A percentile compares a stretch with the other conserved stretches of the same genome.
Conservation (phyloP, 1,140 invertebrate species). For the Drosophila melanica region DNA sequence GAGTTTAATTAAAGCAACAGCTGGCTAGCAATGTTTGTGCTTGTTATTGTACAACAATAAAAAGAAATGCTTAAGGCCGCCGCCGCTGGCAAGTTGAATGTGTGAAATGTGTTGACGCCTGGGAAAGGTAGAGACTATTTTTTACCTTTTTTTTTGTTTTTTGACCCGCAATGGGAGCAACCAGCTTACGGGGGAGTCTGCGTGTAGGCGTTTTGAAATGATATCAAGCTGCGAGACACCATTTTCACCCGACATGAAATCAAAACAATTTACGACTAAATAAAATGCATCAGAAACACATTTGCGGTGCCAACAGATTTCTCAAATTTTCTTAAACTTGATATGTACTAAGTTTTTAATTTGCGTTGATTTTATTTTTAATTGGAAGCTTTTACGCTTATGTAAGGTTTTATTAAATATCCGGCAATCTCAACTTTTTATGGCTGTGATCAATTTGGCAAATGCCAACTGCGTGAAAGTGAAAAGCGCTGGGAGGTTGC, state of each 20-base stretch:
- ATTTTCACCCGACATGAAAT: constrained; percentile 20
- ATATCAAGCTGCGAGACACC: constrained; percentile 30
- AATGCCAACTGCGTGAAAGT: constrained; percentile 29
- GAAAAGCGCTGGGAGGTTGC: constrained; percentile 9
- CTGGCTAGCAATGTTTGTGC: constrained; percentile 43
- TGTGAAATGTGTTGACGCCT: constrained; percentile 71
- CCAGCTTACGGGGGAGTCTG: constrained; percentile 1
- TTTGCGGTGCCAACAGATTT: not conserved
- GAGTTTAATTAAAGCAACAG: constrained; percentile 79
- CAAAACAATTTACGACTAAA: constrained; percentile 11
- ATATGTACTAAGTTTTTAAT: not conserved
- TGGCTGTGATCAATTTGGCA: constrained; percentile 15
- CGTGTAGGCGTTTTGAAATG: constrained; percentile 26
- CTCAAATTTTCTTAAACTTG: not conserved
- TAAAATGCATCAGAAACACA: constrained; percentile 11
- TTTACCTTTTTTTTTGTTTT: constrained; percentile 6
- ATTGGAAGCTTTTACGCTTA: constrained; percentile 11
- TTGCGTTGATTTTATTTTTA: not conserved
- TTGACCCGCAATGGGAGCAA: constrained; percentile 21
- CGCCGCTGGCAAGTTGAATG: constrained; percentile 55
- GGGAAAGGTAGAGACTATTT: constrained; percentile 48
- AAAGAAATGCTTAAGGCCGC: constrained; percentile 56
- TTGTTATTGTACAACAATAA: constrained; percentile 66
- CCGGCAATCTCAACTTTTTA: constrained; percentile 2
- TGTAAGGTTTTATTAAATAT: constrained; percentile 9